These are phyloP conservation scores for Cichladusa arquata DNA, from an alignment of 2,113 vertebrate species.

Conservation along the genomic window DNA sequence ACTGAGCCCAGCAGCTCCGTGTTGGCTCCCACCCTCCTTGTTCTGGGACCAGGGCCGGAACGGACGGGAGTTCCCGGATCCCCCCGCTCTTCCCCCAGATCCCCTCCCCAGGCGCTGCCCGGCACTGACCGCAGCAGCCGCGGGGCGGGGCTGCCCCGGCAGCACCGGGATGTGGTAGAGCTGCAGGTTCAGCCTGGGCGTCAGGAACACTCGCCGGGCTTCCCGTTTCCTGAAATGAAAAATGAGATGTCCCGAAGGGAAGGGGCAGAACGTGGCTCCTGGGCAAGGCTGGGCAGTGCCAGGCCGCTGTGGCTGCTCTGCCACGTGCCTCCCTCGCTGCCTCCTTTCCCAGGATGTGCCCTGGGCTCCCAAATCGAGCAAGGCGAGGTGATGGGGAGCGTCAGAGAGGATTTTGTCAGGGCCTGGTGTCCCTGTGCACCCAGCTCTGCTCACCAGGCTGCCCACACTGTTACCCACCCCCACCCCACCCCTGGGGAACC, in stretches of 20 bases:
- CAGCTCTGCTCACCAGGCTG: neutral
- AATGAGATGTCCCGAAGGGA: neutral
- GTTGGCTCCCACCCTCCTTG: neutral
- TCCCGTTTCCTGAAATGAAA: constrained; percentile 83
- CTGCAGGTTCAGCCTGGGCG: constrained; percentile 84
- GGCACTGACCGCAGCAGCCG: constrained; percentile 57
- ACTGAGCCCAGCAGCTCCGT: neutral
- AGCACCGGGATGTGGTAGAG: constrained; percentile 90
- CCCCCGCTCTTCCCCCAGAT: neutral
- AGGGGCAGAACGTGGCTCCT: neutral
- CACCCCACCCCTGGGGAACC: neutral
- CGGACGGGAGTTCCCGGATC: rapidly evolving
- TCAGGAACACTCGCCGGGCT: constrained; percentile 82
- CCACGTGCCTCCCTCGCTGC: rapidly evolving
- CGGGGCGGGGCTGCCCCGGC: neutral
- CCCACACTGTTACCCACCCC: rapidly evolving
- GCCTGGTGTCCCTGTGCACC: too few relatives aligned
- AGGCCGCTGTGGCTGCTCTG: neutral
- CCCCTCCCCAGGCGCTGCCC: rapidly evolving
- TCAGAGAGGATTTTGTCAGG: neutral
- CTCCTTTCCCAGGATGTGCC: neutral
- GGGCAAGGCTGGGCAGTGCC: neutral
- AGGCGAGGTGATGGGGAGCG: neutral
- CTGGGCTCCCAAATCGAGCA: rapidly evolving
- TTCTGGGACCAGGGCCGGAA: neutral